A percentile compares a stretch with the other conserved stretches of the same genome.
These are phyloP conservation scores for Lipotes vexillifer DNA, from an alignment of 2,113 vertebrate species.

Conservation along the genomic window DNA sequence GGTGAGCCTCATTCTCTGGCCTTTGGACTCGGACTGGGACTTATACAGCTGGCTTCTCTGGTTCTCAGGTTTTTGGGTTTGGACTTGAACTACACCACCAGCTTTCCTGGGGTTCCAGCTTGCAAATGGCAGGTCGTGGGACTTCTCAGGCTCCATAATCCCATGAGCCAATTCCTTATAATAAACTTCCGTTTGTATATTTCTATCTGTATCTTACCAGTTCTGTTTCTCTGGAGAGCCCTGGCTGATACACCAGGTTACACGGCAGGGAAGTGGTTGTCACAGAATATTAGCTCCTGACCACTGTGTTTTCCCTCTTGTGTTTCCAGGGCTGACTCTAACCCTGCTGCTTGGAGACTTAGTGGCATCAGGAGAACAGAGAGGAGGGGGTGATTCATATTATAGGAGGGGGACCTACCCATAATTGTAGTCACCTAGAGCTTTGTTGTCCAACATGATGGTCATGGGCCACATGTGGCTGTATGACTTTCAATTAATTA, in stretches of 20 bases:
- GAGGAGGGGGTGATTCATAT: background rate
- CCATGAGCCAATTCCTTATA: background rate
- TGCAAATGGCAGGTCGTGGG: accelerated
- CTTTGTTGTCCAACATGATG: background rate
- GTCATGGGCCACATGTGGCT: accelerated
- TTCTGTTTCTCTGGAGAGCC: background rate
- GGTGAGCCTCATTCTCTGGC: background rate
- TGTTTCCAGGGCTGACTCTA: background rate
- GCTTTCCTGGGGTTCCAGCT: background rate
- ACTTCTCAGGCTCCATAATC: background rate
- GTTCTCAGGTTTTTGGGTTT: background rate
- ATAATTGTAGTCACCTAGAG: too few relatives aligned
- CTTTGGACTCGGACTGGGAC: background rate
- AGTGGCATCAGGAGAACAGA: background rate
- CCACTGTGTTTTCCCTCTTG: background rate
- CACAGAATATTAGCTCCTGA: background rate
- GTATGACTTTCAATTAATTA: background rate
- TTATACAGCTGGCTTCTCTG: accelerated
- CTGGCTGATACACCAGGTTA: background rate
- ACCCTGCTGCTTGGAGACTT: background rate
- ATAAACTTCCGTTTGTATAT: background rate
- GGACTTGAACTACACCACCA: background rate
- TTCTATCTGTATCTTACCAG: background rate
- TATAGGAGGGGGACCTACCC: background rate
- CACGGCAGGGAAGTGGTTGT: background rate